phyloP scores from a whole-genome alignment of 2,113 vertebrate genomes.

The Prionailurus viverrinus region DNA sequence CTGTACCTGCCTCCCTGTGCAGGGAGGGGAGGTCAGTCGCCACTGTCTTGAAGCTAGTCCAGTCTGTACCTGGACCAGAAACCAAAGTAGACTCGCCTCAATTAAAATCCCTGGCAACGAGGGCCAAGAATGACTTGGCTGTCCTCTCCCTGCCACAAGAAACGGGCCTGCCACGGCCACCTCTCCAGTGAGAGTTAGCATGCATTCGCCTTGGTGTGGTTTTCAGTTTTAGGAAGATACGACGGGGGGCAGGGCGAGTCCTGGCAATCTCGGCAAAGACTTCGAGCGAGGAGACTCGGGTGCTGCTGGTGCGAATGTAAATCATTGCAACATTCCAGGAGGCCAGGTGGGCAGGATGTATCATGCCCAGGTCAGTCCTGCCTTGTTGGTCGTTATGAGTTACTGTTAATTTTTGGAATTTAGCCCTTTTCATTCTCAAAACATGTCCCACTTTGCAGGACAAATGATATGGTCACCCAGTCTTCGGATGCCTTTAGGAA shows the following conservation, averaged over 20 bases:
- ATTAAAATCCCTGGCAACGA: not conserved
- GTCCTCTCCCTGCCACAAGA: not conserved
- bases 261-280: not conserved
- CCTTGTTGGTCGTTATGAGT: not conserved
- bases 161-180: not conserved
- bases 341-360: not conserved
- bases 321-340: not conserved
- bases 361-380: not conserved
- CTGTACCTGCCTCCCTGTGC: not conserved
- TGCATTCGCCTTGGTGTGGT: not conserved
- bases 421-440: not conserved
- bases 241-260: fast-evolving
- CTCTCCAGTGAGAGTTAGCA: not conserved
- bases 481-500: not conserved
- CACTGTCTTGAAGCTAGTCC: not conserved
- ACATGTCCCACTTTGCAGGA: not conserved
- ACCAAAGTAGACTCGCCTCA: not conserved
- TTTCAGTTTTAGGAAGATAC: not conserved
- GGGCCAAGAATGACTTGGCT: not conserved
- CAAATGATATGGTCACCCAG: not conserved
- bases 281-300: not conserved
- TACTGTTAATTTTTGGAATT: not conserved
- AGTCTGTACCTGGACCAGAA: not conserved
- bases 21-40: not conserved
- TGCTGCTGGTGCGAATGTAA: not conserved